A percentile compares a stretch with the other conserved stretches of the same genome.
phyloP scores from a whole-genome alignment of 1,140 invertebrate species.

The Phymorhynchus buccinoides region DNA sequence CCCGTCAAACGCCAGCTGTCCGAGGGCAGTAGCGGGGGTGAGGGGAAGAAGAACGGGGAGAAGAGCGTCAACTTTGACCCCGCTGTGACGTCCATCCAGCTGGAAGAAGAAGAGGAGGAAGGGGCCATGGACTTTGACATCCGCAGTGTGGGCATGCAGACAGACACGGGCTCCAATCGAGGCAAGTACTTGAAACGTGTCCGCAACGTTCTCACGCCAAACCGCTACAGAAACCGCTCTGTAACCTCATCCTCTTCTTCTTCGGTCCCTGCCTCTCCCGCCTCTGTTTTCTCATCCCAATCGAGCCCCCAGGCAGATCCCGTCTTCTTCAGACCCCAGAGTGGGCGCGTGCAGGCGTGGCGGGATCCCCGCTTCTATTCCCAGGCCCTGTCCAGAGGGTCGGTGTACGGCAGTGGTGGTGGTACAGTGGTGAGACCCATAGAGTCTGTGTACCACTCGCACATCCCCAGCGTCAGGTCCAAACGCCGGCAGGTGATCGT shows the following conservation, averaged over 20 bases:
- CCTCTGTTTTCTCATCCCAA: not conserved
- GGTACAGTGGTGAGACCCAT: constrained; percentile 36
- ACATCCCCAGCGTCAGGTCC: not conserved
- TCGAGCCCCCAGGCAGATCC: not conserved
- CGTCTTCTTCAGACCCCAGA: not conserved
- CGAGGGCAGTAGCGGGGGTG: not conserved
- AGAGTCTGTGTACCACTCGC: constrained; percentile 31
- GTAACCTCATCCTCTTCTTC: constrained; percentile 1
- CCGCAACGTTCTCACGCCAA: not conserved
- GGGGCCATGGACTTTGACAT: constrained; percentile 39
- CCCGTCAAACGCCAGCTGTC: not conserved
- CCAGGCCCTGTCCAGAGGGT: not conserved
- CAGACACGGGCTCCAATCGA: not conserved
- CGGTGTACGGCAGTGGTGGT: not conserved
- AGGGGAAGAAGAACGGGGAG: not conserved
- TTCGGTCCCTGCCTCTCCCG: not conserved
- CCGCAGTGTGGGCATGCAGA: constrained; percentile 46
- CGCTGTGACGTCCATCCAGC: not conserved
- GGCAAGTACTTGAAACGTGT: constrained; percentile 22
- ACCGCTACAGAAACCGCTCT: not conserved
- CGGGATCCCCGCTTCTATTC: not conserved
- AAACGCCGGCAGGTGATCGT: constrained; percentile 31
- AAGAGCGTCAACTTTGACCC: constrained; percentile 19
- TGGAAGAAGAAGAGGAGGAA: not conserved
- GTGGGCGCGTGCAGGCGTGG: not conserved